phyloP scores from a whole-genome alignment of 1,140 invertebrate species.

The Penaeus japonicus region DNA sequence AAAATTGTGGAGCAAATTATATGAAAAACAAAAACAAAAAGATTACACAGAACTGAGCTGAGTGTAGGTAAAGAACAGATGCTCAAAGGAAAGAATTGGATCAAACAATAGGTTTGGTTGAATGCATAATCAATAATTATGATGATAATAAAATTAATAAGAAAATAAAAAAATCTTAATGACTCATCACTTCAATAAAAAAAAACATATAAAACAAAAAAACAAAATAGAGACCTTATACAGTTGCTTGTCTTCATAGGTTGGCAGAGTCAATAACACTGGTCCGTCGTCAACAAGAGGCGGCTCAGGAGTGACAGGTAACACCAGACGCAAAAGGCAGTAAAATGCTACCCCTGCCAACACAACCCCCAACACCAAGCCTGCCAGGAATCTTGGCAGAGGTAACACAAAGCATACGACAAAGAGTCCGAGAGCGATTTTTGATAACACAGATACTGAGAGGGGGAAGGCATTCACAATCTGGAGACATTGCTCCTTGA shows the following conservation, averaged over 20 bases:
- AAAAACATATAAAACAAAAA: not conserved
- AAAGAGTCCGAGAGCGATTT: slow-evolving; percentile 28
- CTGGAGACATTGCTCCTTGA: slow-evolving; percentile 15
- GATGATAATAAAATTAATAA: too few relatives aligned
- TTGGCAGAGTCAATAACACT: slow-evolving; percentile 27
- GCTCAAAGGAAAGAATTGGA: too few relatives aligned
- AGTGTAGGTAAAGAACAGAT: too few relatives aligned
- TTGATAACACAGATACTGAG: slow-evolving; percentile 19
- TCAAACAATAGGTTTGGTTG: too few relatives aligned
- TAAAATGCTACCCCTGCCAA: slow-evolving; percentile 25
- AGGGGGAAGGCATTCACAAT: slow-evolving; percentile 13
- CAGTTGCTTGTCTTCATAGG: slow-evolving; percentile 44
- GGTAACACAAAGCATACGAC: slow-evolving; percentile 42
- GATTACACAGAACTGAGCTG: too few relatives aligned
- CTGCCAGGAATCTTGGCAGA: slow-evolving; percentile 43
- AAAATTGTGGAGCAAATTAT: too few relatives aligned
- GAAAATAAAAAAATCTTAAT: not conserved
- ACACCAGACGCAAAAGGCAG: slow-evolving; percentile 30
- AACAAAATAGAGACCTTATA: slow-evolving; percentile 37
- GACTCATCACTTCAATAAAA: slow-evolving; percentile 61
- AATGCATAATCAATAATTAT: too few relatives aligned
- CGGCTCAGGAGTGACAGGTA: not conserved
- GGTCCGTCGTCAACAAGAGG: slow-evolving; percentile 22
- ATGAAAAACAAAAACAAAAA: too few relatives aligned
- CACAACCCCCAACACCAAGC: slow-evolving; percentile 30